Base-by-base conservation (phyloP, 23 tunicate species). In the Diplosoma virens region DNA sequence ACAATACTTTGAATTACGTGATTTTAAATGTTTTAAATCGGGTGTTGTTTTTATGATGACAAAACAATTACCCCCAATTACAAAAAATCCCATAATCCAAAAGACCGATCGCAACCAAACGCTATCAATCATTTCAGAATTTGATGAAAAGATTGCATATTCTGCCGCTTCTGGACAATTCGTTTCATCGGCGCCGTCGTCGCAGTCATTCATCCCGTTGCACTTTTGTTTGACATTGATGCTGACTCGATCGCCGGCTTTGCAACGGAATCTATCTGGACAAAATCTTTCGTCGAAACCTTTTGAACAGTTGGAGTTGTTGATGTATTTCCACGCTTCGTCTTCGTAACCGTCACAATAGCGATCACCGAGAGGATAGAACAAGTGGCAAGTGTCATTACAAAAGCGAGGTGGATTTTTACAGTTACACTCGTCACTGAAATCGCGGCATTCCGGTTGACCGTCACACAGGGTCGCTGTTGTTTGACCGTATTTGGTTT, bases 201-300 rank as follows among this genome's bases (percentile, higher is more conserved):
- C 61, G 47, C 78, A 72, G 22, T 72, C 60, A 11, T 28, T 7
- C 3, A 47, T 27, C 25, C 78, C 60, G 28, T 72, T 35, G 25
- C 59, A 72, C 25, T 47, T 24, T 30, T 47, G 33, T 17, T 20
- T 47, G 25, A 27, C 36, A 7, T 72, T 61, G 28, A 72, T 72
- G 37, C 61, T 72, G 60, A 72, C 37, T 48, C 48, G 27, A 28
- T 48, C 78, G 25, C 36, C 36, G 28, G 78, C 41, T 17, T 6
- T 56, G 30, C 81, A 76, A 2, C 18, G 3, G 33, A 76, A 76
- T 5, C 81, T 47, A 6, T 58, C 32, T 9, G 81, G 67, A 24
- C 81, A 76, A 4, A 7, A 9, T 20, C 6, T 20, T 76, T 76
- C 81, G 28, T 87, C 95, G 36, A 67, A 67, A 34, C 74, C 74